These are phyloP conservation scores for Therioaphis trifolii DNA, from an alignment of 2,888 invertebrate genomes.

Conservation along the genomic window DNA sequence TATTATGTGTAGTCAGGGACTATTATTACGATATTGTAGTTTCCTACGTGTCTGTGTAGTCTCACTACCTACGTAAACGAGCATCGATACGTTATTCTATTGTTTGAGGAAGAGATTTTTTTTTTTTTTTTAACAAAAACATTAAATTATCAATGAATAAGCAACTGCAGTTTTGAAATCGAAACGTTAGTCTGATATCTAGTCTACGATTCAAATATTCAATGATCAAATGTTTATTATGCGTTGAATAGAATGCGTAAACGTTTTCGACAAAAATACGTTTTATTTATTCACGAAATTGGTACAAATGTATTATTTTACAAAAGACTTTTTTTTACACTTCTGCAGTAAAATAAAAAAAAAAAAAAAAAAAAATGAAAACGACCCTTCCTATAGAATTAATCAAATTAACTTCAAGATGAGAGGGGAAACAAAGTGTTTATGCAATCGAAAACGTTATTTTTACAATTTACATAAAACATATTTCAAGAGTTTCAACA, in stretches of 20 bases:
- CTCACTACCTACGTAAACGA: neutral
- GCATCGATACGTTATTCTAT: neutral
- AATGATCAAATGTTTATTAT: neutral
- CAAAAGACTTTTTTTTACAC: neutral
- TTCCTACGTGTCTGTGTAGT: neutral
- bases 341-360: neutral
- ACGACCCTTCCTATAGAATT: slow-evolving; percentile 21
- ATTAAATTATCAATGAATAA: no score
- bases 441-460: slow-evolving; percentile 44
- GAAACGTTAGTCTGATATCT: neutral
- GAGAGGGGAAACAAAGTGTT: slow-evolving; percentile 30
- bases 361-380: neutral
- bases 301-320: slow-evolving; percentile 14
- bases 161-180: neutral
- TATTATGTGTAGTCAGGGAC: neutral
- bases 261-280: neutral
- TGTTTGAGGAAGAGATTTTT: neutral
- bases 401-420: slow-evolving; percentile 34
- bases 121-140: neutral
- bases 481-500: slow-evolving; percentile 41
- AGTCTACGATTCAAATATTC: no score
- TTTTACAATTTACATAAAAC: slow-evolving; percentile 41
- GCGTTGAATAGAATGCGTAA: neutral
- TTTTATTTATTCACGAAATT: neutral
- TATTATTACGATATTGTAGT: neutral